Conservation (phyloP, 2,113 vertebrate species). For the Globicephala melas region DNA sequence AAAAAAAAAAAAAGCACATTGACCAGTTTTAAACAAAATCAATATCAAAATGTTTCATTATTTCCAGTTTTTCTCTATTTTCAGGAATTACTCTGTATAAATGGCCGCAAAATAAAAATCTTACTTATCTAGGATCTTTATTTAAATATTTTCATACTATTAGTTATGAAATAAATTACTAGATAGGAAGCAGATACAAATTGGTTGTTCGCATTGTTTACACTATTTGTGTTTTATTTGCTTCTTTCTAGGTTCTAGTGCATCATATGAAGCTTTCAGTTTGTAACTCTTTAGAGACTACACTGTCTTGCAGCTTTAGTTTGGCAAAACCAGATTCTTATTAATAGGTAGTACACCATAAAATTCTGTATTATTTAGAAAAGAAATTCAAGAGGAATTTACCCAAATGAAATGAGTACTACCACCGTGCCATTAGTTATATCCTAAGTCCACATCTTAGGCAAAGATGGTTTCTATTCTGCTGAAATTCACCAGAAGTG, state of each 20-base stretch:
- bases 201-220: not conserved
- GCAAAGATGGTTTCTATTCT: not conserved
- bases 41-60: not conserved
- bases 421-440: not conserved
- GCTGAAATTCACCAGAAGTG: not conserved
- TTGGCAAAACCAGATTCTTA: not conserved
- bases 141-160: not conserved
- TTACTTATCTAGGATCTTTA: not conserved
- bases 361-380: not conserved
- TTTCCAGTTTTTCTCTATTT: not conserved
- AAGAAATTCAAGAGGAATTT: not conserved
- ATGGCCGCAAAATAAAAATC: not conserved
- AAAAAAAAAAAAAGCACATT: not conserved
- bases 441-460: not conserved
- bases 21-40: not conserved
- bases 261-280: not conserved
- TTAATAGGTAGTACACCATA: not conserved
- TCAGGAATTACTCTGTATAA: not conserved
- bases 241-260: not conserved
- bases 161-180: not conserved
- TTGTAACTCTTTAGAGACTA: not conserved
- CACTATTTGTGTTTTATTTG: not conserved
- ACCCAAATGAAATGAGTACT: not conserved
- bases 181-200: not conserved
- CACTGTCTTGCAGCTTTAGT: not conserved